These are phyloP conservation scores for Amphimallon solstitiale DNA, from an alignment of 2,888 invertebrate genomes.

Conservation along the genomic window DNA sequence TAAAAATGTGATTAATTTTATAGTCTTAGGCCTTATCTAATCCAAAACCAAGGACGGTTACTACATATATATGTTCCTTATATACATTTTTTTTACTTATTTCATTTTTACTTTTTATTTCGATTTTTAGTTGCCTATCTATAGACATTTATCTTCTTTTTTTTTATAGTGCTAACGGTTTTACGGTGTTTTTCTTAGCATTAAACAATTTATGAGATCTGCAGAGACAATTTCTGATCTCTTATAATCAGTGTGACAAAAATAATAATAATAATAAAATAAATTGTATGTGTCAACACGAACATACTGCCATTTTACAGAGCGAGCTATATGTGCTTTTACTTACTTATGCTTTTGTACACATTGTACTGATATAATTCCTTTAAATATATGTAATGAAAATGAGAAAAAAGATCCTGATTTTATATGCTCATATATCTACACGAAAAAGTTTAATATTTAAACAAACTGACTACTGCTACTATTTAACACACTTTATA, in stretches of 20 bases:
- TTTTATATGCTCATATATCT: background rate
- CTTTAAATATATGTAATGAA: conserved; percentile 7
- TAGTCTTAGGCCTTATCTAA: conserved; percentile 31
- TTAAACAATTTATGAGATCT: conserved; percentile 35
- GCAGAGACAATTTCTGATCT: conserved; percentile 29
- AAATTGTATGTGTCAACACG: conserved; percentile 27
- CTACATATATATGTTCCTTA: conserved; percentile 28
- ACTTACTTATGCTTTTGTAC: background rate
- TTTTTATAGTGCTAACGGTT: conserved; percentile 39
- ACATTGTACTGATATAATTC: conserved; percentile 7
- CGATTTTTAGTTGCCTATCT: conserved; percentile 37
- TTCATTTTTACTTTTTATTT: conserved; percentile 36
- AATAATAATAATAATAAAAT: conserved; percentile 27
- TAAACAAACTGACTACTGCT: too few relatives aligned
- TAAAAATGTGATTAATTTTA: conserved; percentile 36
- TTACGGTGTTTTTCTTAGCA: conserved; percentile 30
- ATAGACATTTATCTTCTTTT: conserved; percentile 31
- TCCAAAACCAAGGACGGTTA: conserved; percentile 14
- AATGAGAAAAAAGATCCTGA: background rate
- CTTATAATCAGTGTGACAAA: conserved; percentile 15
- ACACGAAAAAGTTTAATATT: too few relatives aligned
- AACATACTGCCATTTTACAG: conserved; percentile 32
- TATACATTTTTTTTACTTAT: conserved; percentile 36
- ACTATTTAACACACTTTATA: too few relatives aligned
- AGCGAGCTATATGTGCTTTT: conserved; percentile 36